A percentile compares a stretch with the other conserved stretches of the same genome.
Conservation (phyloP, 30 jellyfish, hydroid and myxozoan species). For the Chrysaora quinquecirrha region DNA sequence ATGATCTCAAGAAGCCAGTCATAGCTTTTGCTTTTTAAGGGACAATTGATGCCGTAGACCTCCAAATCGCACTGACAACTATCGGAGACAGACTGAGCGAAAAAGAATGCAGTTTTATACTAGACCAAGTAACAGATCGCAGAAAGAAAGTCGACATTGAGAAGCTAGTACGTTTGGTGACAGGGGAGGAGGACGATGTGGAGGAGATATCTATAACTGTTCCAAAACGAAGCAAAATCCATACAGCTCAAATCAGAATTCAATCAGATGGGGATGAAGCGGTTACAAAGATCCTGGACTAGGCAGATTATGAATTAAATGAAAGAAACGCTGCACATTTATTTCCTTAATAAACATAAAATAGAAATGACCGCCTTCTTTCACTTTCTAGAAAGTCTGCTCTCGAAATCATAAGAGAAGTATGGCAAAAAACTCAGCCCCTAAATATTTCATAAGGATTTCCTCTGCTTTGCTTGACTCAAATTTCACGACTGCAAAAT, state of each 20-base stretch:
- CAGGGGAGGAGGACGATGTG: conserved; percentile 20
- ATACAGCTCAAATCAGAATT: background rate
- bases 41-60: conserved; percentile 28
- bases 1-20: too few species aligned
- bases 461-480: too few species aligned
- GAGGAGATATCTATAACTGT: background rate
- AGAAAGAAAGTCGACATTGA: conserved; percentile 28
- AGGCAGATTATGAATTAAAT: too few species aligned
- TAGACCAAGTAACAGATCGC: conserved; percentile 19
- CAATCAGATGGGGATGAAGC: conserved; percentile 22
- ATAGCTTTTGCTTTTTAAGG: too few species aligned
- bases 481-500: too few species aligned
- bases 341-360: too few species aligned
- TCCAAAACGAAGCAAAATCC: background rate
- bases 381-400: too few species aligned
- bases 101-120: conserved; percentile 34
- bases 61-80: conserved; percentile 41
- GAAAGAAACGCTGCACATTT: too few species aligned
- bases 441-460: too few species aligned
- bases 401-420: too few species aligned
- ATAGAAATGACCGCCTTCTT: too few species aligned
- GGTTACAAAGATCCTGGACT: conserved; percentile 1
- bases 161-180: conserved; percentile 41
- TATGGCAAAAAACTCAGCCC: too few species aligned
- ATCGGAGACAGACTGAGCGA: conserved; percentile 45